phyloP scores from a whole-genome alignment of 37 sponge, comb jelly and placozoan genomes.

The Bolinopsis microptera region DNA sequence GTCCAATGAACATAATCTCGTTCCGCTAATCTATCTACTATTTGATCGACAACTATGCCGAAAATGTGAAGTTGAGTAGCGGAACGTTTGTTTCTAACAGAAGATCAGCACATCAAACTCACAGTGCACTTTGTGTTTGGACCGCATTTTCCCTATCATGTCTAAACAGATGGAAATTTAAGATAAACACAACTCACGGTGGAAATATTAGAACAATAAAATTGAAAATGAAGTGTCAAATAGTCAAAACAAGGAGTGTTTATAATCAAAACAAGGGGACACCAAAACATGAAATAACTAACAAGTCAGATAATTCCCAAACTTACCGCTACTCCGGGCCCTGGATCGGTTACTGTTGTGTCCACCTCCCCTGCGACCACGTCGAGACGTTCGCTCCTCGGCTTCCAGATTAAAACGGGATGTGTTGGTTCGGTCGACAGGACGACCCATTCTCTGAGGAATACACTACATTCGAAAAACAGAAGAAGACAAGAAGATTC shows the following conservation, averaged over 20 bases:
- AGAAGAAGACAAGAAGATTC: too few species aligned
- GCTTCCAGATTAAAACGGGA: slow-evolving; percentile 5
- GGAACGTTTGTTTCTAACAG: background rate
- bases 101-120: background rate
- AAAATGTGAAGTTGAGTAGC: too few species aligned
- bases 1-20: too few species aligned
- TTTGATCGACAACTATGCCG: too few species aligned
- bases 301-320: too few species aligned
- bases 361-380: slow-evolving; percentile 32
- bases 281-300: too few species aligned
- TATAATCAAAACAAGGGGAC: too few species aligned
- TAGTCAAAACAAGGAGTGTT: too few species aligned
- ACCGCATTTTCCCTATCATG: background rate
- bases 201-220: background rate
- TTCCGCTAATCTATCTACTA: too few species aligned
- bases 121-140: background rate
- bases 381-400: slow-evolving; percentile 7
- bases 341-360: slow-evolving; percentile 28
- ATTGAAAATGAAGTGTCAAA: too few species aligned
- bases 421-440: slow-evolving; percentile 35
- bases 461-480: too few species aligned
- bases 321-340: slow-evolving; percentile 39
- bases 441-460: background rate
- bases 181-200: background rate
- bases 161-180: background rate